phyloP scores from a whole-genome alignment of 2,797 vertebrate species.

The Gymnothorax reevesii region DNA sequence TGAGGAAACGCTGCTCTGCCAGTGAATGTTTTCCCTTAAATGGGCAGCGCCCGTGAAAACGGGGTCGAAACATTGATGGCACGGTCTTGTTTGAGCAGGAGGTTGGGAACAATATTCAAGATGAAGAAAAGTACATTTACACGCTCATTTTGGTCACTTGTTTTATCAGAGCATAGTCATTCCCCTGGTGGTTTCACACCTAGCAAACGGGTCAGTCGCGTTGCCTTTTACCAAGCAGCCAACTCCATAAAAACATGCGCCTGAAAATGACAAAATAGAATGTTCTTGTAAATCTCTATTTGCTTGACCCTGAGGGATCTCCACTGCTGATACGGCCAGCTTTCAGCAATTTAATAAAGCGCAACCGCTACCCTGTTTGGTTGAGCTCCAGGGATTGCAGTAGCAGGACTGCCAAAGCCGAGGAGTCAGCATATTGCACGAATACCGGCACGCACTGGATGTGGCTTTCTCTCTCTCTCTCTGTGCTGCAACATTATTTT shows the following conservation, averaged over 20 bases:
- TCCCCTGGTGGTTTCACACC: background rate
- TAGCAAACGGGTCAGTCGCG: background rate
- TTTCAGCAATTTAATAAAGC: slow-evolving; percentile 1
- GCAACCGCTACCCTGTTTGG: background rate
- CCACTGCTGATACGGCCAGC: background rate
- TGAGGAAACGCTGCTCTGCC: slow-evolving; percentile 22
- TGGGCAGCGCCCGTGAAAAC: slow-evolving; percentile 19
- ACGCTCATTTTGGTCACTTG: background rate
- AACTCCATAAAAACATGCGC: background rate
- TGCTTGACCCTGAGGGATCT: background rate
- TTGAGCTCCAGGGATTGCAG: background rate
- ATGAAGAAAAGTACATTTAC: background rate
- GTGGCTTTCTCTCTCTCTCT: background rate
- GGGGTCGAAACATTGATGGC: slow-evolving; percentile 44
- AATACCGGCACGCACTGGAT: background rate
- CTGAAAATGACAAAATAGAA: background rate
- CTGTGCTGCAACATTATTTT: background rate
- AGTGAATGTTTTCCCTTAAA: slow-evolving; percentile 34
- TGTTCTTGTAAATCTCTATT: background rate
- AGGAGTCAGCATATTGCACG: background rate
- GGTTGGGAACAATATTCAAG: background rate
- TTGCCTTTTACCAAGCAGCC: background rate
- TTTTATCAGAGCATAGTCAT: slow-evolving; percentile 31
- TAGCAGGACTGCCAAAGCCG: background rate
- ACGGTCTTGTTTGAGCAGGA: slow-evolving; percentile 9